phyloP scores from a whole-genome alignment of 2,797 vertebrate species.

The Syndactyla subalaris region DNA sequence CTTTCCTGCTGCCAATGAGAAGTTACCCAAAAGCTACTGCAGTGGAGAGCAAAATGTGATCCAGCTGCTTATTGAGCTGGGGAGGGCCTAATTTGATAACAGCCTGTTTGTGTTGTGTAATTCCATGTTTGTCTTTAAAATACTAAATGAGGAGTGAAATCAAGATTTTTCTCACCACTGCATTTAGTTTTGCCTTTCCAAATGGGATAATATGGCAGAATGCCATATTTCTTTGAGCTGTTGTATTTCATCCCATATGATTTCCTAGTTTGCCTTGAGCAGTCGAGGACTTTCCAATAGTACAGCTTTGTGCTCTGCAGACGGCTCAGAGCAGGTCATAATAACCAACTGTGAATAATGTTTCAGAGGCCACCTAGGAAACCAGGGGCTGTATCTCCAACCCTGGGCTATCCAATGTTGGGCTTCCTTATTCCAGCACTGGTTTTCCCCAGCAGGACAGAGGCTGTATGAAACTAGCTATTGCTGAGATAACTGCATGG shows the following conservation, averaged over 20 bases:
- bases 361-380: not conserved
- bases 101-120: not conserved
- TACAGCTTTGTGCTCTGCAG: not conserved
- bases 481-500: not conserved
- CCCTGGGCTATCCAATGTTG: accelerated
- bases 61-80: accelerated
- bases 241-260: not conserved
- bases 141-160: slow-evolving; percentile 29
- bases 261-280: not conserved
- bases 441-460: not conserved
- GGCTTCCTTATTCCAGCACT: not conserved
- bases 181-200: slow-evolving; percentile 12
- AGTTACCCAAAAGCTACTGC: not conserved
- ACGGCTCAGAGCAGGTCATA: not conserved
- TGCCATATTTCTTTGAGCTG: not conserved
- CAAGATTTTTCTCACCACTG: not conserved
- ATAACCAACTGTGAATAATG: not conserved
- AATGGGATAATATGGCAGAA: not conserved
- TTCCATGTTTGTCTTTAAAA: not conserved
- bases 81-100: not conserved
- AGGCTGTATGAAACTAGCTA: not conserved
- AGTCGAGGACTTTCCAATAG: not conserved
- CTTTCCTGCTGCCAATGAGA: not conserved
- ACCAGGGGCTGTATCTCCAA: not conserved
- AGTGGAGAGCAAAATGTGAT: not conserved